Conservation (phyloP, 2,888 invertebrate species). For the Drosophila austrosaltans region DNA sequence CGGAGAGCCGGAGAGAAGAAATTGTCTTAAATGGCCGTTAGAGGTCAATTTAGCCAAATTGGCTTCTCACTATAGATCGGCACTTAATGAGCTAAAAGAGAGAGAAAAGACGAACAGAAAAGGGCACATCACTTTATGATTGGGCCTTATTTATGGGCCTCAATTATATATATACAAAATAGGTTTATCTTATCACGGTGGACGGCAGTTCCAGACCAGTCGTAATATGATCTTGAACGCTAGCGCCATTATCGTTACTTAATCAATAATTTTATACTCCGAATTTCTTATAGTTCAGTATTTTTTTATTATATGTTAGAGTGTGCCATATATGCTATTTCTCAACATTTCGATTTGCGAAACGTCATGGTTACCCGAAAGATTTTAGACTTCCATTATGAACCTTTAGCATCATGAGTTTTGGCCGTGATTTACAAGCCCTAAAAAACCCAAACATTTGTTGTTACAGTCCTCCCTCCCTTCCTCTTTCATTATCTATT, state of each 20-base stretch:
- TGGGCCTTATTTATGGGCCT: constrained; percentile 11
- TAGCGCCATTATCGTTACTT: constrained; percentile 35
- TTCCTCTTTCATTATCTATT: background rate
- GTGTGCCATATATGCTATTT: constrained; percentile 23
- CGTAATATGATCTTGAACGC: constrained; percentile 55
- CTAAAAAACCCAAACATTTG: background rate
- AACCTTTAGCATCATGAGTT: background rate
- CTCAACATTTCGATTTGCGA: constrained; percentile 10
- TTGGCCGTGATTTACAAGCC: constrained; percentile 14
- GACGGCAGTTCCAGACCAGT: background rate
- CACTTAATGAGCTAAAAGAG: background rate
- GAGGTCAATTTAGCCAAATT: constrained; percentile 6
- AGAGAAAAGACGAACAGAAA: background rate
- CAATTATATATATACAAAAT: constrained; percentile 31
- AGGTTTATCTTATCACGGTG: constrained; percentile 57
- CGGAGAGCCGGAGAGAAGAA: background rate
- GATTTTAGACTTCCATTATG: background rate
- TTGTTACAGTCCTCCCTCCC: background rate
- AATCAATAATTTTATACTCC: constrained; percentile 38
- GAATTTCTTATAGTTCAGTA: constrained; percentile 1
- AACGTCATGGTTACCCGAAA: constrained; percentile 55
- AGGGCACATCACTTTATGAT: constrained; percentile 8
- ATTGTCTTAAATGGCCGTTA: background rate
- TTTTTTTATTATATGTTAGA: constrained; percentile 40
- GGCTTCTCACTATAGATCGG: constrained; percentile 5